Conservation (phyloP, 2,113 vertebrate species). For the Antidorcas marsupialis region DNA sequence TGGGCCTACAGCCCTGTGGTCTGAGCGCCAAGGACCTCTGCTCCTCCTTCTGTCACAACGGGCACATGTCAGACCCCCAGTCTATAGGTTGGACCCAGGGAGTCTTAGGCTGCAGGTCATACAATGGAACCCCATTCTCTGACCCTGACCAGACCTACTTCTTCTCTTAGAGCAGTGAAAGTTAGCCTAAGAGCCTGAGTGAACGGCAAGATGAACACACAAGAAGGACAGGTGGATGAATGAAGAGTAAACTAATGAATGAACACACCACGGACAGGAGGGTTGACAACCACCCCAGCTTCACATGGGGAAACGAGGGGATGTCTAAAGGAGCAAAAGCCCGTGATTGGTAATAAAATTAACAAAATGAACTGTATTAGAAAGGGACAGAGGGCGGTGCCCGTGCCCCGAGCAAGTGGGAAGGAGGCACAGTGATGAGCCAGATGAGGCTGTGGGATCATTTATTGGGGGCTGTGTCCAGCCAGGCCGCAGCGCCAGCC, state of each 20-base stretch:
- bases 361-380: not conserved
- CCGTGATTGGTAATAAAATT: not conserved
- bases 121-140: not conserved
- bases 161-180: not conserved
- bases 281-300: not conserved
- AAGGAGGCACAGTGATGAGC: conserved; percentile 1
- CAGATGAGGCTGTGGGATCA: conserved; percentile 54
- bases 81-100: not conserved
- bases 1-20: not conserved
- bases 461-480: conserved; percentile 67
- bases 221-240: not conserved
- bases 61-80: not conserved
- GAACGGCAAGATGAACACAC: not conserved
- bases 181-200: not conserved
- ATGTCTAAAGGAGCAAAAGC: not conserved
- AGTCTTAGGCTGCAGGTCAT: not conserved
- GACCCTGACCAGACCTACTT: not conserved
- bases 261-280: not conserved
- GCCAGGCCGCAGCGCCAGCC: not conserved
- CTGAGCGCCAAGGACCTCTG: not conserved
- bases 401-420: not conserved
- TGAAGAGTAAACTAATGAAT: not conserved
- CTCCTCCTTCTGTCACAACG: not conserved
- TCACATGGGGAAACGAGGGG: not conserved
- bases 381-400: not conserved